Evolutionary conservation across 2,797 vertebrate genomes (phyloP).

Genomic region (Botia kubotai): DNA sequence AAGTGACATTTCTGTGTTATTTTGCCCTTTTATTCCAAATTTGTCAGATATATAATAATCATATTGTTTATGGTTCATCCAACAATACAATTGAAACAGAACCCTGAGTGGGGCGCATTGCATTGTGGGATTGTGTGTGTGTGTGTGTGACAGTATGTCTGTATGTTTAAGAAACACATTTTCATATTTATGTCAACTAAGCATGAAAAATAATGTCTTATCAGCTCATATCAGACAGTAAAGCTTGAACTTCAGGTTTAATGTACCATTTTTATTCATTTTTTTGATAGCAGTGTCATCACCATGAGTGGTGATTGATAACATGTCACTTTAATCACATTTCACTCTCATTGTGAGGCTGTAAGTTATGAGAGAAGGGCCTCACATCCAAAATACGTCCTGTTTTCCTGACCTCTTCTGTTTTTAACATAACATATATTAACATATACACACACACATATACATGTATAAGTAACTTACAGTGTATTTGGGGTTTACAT

Average conservation of each 20-base stretch:
- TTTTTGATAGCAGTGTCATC: not conserved
- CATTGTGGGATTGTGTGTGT: not conserved
- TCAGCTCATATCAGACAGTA: conserved; percentile 11
- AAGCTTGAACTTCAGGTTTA: not conserved
- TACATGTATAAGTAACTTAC: not conserved
- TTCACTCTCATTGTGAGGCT: not conserved
- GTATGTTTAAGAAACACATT: not conserved
- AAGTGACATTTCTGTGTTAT: too few species aligned
- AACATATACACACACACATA: not conserved
- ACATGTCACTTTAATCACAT: conserved; percentile 21
- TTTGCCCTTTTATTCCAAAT: too few species aligned
- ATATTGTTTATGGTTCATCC: too few species aligned
- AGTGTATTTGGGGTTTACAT: not conserved
- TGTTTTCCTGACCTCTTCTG: not conserved
- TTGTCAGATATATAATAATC: too few species aligned
- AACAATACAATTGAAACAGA: too few species aligned
- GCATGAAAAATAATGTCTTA: not conserved
- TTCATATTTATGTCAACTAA: not conserved
- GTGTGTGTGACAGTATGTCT: too few species aligned
- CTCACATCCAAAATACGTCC: not conserved
- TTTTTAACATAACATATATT: not conserved
- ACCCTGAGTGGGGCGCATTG: too few species aligned
- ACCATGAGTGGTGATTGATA: conserved; percentile 13
- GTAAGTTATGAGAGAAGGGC: not conserved
- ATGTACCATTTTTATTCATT: conserved; percentile 7